These are phyloP conservation scores for Zonotrichia albicollis DNA, from an alignment of 2,797 vertebrate species.

Conservation along the genomic window DNA sequence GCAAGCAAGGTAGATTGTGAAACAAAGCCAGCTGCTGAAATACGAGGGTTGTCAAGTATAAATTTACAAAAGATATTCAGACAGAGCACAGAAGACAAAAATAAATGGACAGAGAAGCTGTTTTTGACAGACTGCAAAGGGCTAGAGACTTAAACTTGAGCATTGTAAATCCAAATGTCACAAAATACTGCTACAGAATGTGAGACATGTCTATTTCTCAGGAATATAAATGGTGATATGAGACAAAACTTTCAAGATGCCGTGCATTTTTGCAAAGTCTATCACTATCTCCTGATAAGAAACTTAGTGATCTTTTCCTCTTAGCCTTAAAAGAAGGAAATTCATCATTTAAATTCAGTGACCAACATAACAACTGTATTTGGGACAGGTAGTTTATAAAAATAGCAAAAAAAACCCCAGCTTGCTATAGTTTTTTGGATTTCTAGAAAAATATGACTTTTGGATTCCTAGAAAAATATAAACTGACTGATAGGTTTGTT, in stretches of 20 bases:
- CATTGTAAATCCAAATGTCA: slow-evolving; percentile 84
- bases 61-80: slow-evolving; percentile 85
- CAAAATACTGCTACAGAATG: slow-evolving; percentile 72
- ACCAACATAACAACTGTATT: slow-evolving; percentile 31
- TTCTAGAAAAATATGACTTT: slow-evolving; percentile 32
- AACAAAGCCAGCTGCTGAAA: slow-evolving; percentile 81
- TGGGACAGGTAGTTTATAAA: slow-evolving; percentile 29
- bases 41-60: slow-evolving; percentile 83
- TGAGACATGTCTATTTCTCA: slow-evolving; percentile 81
- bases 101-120: slow-evolving; percentile 82
- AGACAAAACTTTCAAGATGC: slow-evolving; percentile 73
- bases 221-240: slow-evolving; percentile 80
- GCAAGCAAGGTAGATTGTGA: slow-evolving; percentile 80
- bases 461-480: not conserved
- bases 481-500: not conserved
- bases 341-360: slow-evolving; percentile 40
- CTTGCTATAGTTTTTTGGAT: not conserved
- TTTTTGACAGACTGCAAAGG: slow-evolving; percentile 82
- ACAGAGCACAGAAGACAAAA: slow-evolving; percentile 82
- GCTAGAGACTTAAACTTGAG: slow-evolving; percentile 81
- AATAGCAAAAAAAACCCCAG: slow-evolving; percentile 8
- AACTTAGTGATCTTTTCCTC: slow-evolving; percentile 50
- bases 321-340: slow-evolving; percentile 48
- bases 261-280: slow-evolving; percentile 70
- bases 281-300: slow-evolving; percentile 64